Percentiles rank a stretch among this genome's conserved stretches.
phyloP scores from a whole-genome alignment of 2,113 vertebrate genomes.

The Gambusia holbrooki region DNA sequence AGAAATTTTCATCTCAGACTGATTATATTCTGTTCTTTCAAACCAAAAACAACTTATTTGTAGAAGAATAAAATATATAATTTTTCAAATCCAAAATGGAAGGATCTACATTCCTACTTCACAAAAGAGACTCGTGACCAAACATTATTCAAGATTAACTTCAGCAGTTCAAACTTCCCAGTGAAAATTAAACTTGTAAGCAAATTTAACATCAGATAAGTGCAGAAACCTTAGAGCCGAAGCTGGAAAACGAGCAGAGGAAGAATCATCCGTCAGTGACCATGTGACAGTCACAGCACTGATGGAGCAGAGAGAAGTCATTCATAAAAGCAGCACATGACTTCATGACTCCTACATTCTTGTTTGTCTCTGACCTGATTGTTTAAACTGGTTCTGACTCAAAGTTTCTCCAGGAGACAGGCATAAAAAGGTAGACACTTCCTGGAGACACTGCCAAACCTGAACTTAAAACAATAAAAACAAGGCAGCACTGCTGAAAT shows the following conservation, averaged over 20 bases:
- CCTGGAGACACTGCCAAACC: conserved; percentile 5
- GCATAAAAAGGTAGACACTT: background rate
- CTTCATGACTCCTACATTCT: conserved; percentile 65
- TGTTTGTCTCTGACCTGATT: conserved; percentile 39
- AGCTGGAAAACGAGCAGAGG: conserved; percentile 25
- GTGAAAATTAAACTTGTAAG: background rate
- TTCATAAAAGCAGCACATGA: conserved; percentile 77
- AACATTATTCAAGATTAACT: background rate
- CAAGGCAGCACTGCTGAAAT: background rate
- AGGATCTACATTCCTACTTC: background rate
- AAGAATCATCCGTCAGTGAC: conserved; percentile 61
- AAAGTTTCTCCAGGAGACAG: background rate
- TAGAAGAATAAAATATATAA: no score
- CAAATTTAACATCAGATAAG: conserved; percentile 19
- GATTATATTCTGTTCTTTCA: background rate
- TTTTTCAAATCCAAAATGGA: no score
- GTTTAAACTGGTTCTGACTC: conserved; percentile 17
- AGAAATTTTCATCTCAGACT: background rate
- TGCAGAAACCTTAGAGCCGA: conserved; percentile 27
- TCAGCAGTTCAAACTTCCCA: no score
- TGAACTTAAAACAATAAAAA: background rate
- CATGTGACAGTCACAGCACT: conserved; percentile 74
- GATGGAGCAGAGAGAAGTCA: conserved; percentile 66
- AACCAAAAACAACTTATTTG: no score
- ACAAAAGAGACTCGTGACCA: background rate